Evolutionary conservation across 2,797 vertebrate genomes (phyloP).

Genomic region (Anas georgica): DNA sequence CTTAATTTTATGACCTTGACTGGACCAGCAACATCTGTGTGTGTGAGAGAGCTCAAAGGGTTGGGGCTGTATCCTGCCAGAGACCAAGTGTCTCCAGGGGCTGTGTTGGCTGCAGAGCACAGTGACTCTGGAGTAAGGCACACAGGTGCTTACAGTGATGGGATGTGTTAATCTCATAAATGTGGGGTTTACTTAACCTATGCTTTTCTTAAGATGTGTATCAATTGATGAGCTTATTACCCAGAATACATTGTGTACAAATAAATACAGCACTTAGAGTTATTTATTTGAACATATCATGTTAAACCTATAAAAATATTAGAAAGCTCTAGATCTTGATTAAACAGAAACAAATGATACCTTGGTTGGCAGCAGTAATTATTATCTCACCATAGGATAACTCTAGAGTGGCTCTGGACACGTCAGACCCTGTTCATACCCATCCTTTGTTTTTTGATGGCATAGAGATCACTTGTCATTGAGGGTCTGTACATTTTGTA

Average conservation of each 20-base stretch:
- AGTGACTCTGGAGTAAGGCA: background rate
- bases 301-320: background rate
- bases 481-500: background rate
- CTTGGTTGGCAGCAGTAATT: background rate
- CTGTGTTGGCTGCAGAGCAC: background rate
- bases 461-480: background rate
- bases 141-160: accelerated
- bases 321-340: background rate
- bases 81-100: accelerated
- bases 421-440: background rate
- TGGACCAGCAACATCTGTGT: background rate
- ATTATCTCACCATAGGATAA: background rate
- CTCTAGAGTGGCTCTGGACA: background rate
- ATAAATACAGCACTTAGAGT: background rate
- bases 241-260: background rate
- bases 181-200: background rate
- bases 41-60: accelerated
- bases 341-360: background rate
- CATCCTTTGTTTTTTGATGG: background rate
- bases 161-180: background rate
- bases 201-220: background rate
- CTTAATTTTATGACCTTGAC: background rate
- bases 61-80: background rate
- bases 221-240: background rate
- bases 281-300: background rate